These are phyloP conservation scores for Drosophila sp. DNA, from an alignment of 1,140 invertebrate genomes.

Conservation along the genomic window DNA sequence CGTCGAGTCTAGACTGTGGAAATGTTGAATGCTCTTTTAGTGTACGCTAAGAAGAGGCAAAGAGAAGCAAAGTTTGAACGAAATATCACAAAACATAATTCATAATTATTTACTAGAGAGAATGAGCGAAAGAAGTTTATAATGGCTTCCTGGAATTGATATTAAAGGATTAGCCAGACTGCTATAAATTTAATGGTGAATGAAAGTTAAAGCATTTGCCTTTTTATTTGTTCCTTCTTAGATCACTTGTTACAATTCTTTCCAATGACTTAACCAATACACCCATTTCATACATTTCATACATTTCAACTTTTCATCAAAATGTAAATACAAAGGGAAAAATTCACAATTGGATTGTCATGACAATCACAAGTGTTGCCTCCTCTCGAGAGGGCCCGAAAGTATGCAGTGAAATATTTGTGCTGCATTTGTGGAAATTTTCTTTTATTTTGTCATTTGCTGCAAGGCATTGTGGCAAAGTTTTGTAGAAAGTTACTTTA, in stretches of 20 bases:
- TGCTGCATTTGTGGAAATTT: constrained; percentile 20
- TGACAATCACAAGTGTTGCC: constrained; percentile 34
- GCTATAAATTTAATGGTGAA: neutral
- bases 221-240: neutral
- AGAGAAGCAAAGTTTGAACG: constrained; percentile 36
- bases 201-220: neutral
- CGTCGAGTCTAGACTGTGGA: constrained; percentile 60
- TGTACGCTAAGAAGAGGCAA: constrained; percentile 18
- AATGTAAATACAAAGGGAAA: neutral
- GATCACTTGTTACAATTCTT: too few relatives aligned
- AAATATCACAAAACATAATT: constrained; percentile 53
- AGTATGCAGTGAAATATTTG: constrained; percentile 38
- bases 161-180: neutral
- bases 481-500: neutral
- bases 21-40: constrained; percentile 54
- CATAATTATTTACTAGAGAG: constrained; percentile 4
- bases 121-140: neutral
- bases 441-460: neutral
- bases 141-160: constrained; percentile 9
- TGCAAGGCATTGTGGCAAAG: neutral
- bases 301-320: neutral
- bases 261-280: neutral
- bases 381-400: constrained; percentile 20
- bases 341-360: constrained; percentile 41
- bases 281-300: neutral